Base-by-base conservation (phyloP, 2,113 vertebrate genomes). In the Ammospiza nelsoni region DNA sequence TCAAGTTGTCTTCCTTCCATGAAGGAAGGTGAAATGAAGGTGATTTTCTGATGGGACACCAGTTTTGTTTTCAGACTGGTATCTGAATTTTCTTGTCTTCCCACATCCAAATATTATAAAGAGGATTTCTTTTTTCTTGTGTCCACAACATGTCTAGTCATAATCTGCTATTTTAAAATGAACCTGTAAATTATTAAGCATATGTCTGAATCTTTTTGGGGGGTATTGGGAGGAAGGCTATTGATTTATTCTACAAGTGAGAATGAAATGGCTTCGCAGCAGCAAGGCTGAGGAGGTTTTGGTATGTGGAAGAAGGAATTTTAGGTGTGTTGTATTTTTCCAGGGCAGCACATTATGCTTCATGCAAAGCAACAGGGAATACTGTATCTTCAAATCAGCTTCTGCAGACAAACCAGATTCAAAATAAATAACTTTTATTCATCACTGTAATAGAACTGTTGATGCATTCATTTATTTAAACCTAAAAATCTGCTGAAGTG, bases 391-490 rank as follows among this genome's bases (percentile, higher is more conserved):
- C 94, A 91, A 58, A 87, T 87, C 39, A 62, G 68, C 39, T 83
- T 90, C 92, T 83, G 83, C 73, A 88, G 84, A 62, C 21, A 95
- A 71, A 75, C 66, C 20, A n/a, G 59, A 33, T 81, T 81, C 49
- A 57, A 93, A 95, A 83, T 85, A 95, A 95, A 92, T 61, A 52
- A 44, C 37, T 89, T 94, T 91, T 88, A 87, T 89, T 66, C 48
- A 57, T 76, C 81, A 65, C 72, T 54, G 52, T 84, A 59, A 89
- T 67, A 83, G 89, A 90, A 76, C 44, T 83, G 39, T 77, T 73
- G 78, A 81, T 67, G 62, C 43, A 67, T 77, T 96, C 43, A 86
- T 92, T 92, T 80, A 48, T 77, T 97, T 96, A 90, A 93, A 72
- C 52, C 72, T 79, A 77, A 92, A 90, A 94, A 74, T 85, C 61